Base-by-base conservation (phyloP, 2,888 invertebrate species). In the Ischnura elegans region DNA sequence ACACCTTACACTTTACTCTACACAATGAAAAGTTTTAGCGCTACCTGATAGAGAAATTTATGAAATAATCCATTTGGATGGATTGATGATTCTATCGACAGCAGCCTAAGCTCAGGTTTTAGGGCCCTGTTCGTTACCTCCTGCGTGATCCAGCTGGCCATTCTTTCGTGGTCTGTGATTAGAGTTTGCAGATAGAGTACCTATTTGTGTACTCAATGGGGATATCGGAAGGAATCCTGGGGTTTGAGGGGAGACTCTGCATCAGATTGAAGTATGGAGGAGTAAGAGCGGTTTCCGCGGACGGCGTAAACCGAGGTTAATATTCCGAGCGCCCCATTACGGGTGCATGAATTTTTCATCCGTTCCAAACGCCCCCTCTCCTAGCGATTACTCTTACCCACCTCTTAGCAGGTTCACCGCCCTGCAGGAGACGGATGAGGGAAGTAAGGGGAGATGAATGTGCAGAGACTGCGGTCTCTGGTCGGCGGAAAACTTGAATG, bases 311-410 rank as follows among this genome's bases (percentile, higher is more conserved):
- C 46, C 86, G 86, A 86, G 86, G 86, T 25, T 86, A 86, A 86
- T 86, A 86, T 86, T 86, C 86, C n/a, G 86, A 86, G 86, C n/a
- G 86, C 45, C 43, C 86, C 86, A 86, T 86, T 86, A 86, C 86
- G 86, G 29, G 45, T 25, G 21, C 86, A 86, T 86, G 86, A 86
- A 86, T 86, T 86, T 86, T 86, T 86, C 86, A 86, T 86, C 76
- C 36, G 36, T 21, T 36, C 36, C 29, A 0, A 3, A 0, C 43
- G 19, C 85, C n/a, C 85, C 21, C 85, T 6, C 85, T 43, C 43
- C 42, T 36, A 16, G n/a, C n/a, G n/a, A n/a, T 21, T 16, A 13
- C 42, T 10, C 45, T 43, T n/a, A 6, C 86, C 45, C 2, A 2
- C 16, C 76, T 36, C 0, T 0, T 29, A 10, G 8, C 76, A 76